Conservation (phyloP, 2,797 vertebrate genomes). For the Sebastiscus albofasciatus region DNA sequence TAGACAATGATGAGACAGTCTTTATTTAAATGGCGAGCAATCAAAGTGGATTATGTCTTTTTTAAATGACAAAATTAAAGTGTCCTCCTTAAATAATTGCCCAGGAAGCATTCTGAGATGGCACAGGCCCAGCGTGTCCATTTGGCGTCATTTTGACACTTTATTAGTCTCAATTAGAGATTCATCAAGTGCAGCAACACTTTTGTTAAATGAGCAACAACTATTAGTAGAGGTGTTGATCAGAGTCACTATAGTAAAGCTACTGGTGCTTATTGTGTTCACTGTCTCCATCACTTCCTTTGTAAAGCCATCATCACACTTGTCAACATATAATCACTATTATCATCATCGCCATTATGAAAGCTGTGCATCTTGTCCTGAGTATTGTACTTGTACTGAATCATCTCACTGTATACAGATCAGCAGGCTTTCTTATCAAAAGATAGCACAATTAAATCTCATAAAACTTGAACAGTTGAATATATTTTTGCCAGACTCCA, state of each 20-base stretch:
- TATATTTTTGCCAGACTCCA: background rate
- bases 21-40: background rate
- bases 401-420: background rate
- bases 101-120: background rate
- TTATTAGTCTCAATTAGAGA: background rate
- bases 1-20: background rate
- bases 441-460: background rate
- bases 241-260: background rate
- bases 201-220: background rate
- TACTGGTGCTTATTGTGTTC: background rate
- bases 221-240: background rate
- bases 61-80: slow-evolving; percentile 13
- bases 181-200: slow-evolving; percentile 8
- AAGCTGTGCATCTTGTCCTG: background rate
- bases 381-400: background rate
- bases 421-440: background rate
- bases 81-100: background rate
- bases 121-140: slow-evolving; percentile 14
- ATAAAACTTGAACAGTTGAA: background rate
- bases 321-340: background rate
- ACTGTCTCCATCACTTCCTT: background rate
- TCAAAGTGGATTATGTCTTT: background rate
- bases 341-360: background rate
- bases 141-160: slow-evolving; percentile 5
- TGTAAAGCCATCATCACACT: background rate